phyloP scores from a whole-genome alignment of 2,113 vertebrate species.

The Rutilus rutilus region DNA sequence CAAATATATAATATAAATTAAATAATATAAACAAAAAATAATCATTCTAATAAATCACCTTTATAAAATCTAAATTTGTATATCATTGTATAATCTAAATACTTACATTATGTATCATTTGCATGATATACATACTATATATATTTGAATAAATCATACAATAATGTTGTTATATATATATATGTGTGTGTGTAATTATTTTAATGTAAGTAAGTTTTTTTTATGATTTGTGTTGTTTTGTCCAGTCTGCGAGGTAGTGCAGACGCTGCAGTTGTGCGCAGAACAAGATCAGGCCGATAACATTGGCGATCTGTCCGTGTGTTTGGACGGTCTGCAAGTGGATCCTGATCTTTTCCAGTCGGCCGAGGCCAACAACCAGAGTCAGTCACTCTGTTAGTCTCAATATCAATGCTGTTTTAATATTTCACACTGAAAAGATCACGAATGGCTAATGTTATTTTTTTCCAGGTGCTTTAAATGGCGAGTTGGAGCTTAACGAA shows the following conservation, averaged over 20 bases:
- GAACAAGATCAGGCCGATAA: constrained; percentile 86
- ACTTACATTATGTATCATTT: too few relatives aligned
- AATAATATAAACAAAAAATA: too few relatives aligned
- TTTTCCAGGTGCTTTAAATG: constrained; percentile 37
- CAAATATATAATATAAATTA: too few relatives aligned
- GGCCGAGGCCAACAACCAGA: constrained; percentile 65
- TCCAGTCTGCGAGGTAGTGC: constrained; percentile 90
- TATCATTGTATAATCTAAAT: too few relatives aligned
- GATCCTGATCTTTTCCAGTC: constrained; percentile 81
- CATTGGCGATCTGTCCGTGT: constrained; percentile 91
- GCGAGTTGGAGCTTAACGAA: constrained; percentile 28
- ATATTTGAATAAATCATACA: too few relatives aligned
- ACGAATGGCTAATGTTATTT: not conserved
- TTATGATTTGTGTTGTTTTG: not conserved
- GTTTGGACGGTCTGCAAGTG: constrained; percentile 91
- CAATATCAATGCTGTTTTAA: not conserved
- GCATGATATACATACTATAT: too few relatives aligned
- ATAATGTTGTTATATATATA: too few relatives aligned
- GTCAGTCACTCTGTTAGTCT: constrained; percentile 72
- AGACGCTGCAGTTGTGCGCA: constrained; percentile 85
- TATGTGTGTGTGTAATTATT: too few relatives aligned
- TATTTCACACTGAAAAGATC: not conserved
- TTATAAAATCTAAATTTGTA: too few relatives aligned
- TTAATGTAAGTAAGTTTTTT: not conserved
- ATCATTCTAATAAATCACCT: too few relatives aligned